These are phyloP conservation scores for Prietella phreatophila DNA, from an alignment of 2,113 vertebrate genomes.

Conservation along the genomic window DNA sequence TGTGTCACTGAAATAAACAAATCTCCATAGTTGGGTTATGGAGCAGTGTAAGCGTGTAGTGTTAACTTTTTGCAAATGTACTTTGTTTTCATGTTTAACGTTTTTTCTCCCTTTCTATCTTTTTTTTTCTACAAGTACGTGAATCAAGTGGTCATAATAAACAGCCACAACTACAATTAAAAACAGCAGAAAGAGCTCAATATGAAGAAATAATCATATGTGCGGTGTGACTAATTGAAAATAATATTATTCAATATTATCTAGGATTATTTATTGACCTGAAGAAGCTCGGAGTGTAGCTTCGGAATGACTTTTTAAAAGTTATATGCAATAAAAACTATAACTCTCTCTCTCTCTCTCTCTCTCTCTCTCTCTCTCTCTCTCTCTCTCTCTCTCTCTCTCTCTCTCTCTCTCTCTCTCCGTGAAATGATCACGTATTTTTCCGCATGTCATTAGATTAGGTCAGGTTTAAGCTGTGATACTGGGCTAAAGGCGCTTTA, in stretches of 20 bases:
- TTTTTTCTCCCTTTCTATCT: neutral
- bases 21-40: neutral
- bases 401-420: neutral
- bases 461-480: neutral
- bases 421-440: neutral
- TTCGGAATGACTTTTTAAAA: neutral
- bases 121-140: neutral
- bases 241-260: neutral
- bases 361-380: neutral
- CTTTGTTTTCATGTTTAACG: neutral
- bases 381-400: neutral
- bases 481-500: neutral
- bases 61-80: neutral
- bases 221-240: neutral
- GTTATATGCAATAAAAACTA: neutral
- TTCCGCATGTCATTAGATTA: neutral
- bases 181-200: neutral
- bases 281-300: neutral
- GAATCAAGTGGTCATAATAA: neutral
- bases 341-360: neutral
- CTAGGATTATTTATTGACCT: neutral
- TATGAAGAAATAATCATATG: neutral
- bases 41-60: neutral
- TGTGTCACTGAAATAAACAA: neutral
- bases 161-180: neutral